Conservation (phyloP, 2,888 invertebrate genomes). For the Scelioninae gen. 1 region DNA sequence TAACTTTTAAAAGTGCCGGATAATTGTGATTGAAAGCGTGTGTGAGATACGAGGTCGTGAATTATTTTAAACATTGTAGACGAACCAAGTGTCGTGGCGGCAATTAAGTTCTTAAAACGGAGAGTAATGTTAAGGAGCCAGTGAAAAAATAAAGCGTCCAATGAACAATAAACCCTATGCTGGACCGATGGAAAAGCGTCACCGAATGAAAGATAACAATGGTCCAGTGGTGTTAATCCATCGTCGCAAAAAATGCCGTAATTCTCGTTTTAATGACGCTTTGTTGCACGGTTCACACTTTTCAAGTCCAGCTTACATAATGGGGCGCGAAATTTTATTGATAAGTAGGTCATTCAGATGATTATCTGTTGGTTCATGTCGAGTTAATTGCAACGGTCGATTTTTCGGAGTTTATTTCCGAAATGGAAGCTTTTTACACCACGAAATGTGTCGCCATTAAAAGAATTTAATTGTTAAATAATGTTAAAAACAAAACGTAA, state of each 20-base stretch:
- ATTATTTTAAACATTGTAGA: conserved; percentile 22
- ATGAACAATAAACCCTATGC: conserved; percentile 11
- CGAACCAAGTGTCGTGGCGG: conserved; percentile 12
- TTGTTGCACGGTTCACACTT: conserved; percentile 3
- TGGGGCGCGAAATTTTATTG: conserved; percentile 2
- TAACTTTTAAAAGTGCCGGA: neutral
- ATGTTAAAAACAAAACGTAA: too few species aligned
- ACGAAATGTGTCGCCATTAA: too few species aligned
- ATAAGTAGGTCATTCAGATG: neutral
- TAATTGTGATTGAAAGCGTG: conserved; percentile 13
- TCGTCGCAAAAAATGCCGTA: neutral
- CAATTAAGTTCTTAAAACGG: conserved; percentile 30
- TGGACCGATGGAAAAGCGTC: conserved; percentile 17
- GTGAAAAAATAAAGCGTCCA: conserved; percentile 4
- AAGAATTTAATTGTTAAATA: too few species aligned
- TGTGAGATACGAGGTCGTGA: conserved; percentile 9
- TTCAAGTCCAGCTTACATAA: neutral
- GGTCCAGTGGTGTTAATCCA: conserved; percentile 5
- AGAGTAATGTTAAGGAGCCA: conserved; percentile 12
- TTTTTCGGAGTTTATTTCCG: too few species aligned
- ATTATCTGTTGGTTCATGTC: neutral
- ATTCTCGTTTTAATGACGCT: neutral
- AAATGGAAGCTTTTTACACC: too few species aligned
- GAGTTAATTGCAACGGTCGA: neutral
- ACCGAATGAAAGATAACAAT: conserved; percentile 13